phyloP scores from a whole-genome alignment of 2,113 vertebrate genomes.

The Pangasianodon hypophthalmus region DNA sequence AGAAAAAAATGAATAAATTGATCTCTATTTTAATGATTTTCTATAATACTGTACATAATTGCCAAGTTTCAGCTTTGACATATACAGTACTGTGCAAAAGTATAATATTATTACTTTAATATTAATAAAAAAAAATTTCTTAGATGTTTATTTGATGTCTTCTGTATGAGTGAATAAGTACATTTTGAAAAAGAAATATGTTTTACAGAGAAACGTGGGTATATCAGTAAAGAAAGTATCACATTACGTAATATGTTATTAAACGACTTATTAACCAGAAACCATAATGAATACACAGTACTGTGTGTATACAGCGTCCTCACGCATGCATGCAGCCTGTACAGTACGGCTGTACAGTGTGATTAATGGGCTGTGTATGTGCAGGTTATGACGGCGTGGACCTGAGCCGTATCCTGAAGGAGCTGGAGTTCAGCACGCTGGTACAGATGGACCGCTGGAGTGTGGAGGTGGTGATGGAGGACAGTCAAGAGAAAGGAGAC shows the following conservation, averaged over 20 bases:
- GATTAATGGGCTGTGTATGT: neutral
- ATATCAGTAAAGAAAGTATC: neutral
- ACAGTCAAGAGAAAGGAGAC: constrained; percentile 81
- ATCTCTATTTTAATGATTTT: no score
- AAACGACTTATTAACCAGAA: neutral
- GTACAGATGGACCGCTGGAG: constrained; percentile 88
- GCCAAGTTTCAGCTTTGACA: no score
- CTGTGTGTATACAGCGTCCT: neutral
- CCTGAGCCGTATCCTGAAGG: constrained; percentile 83
- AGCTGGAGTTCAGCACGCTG: constrained; percentile 75
- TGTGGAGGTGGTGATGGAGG: constrained; percentile 81
- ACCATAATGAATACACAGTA: neutral
- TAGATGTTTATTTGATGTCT: no score
- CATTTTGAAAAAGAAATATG: neutral
- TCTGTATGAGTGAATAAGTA: no score
- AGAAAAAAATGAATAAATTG: no score
- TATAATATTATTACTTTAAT: no score
- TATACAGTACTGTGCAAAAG: no score
- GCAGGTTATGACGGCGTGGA: constrained; percentile 88
- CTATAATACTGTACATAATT: no score
- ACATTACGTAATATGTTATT: no score
- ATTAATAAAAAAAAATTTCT: no score
- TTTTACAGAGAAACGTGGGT: neutral
- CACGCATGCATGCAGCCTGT: no score
- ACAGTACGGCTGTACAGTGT: neutral